Percentiles rank a stretch among this genome's conserved stretches.
Conservation (phyloP, 2,888 invertebrate genomes). For the Hypomecis atomaria region DNA sequence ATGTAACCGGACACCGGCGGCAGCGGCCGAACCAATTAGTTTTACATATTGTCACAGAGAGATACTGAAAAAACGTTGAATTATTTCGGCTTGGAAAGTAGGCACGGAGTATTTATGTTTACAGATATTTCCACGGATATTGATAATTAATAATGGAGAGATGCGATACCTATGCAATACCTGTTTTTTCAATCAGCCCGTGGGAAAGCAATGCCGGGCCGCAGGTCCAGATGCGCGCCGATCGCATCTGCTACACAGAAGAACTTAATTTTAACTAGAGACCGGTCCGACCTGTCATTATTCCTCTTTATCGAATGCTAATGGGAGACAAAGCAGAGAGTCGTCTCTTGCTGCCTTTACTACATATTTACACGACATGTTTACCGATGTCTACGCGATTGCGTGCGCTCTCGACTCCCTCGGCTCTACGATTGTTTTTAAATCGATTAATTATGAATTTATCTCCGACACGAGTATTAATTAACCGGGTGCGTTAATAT, state of each 20-base stretch:
- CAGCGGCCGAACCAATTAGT: constrained; percentile 54
- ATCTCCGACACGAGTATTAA: constrained; percentile 29
- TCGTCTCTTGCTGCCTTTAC: constrained; percentile 50
- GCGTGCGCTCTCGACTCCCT: constrained; percentile 39
- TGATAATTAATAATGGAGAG: constrained; percentile 62
- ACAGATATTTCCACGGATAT: constrained; percentile 55
- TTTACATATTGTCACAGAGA: constrained; percentile 47
- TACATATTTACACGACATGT: constrained; percentile 60
- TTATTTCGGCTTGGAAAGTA: constrained; percentile 25
- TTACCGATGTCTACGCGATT: constrained; percentile 46
- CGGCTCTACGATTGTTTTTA: constrained; percentile 36
- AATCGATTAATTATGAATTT: constrained; percentile 24
- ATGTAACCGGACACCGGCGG: constrained; percentile 45
- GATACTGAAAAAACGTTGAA: constrained; percentile 21
- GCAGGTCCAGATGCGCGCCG: constrained; percentile 54
- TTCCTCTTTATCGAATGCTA: constrained; percentile 53
- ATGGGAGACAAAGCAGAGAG: constrained; percentile 30
- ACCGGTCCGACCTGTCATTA: constrained; percentile 65
- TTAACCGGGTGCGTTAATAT: constrained; percentile 26
- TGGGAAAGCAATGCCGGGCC: constrained; percentile 72
- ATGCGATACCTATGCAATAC: constrained; percentile 56
- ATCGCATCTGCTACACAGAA: constrained; percentile 65
- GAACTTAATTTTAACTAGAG: constrained; percentile 65
- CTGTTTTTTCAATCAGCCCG: constrained; percentile 65
- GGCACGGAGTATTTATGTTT: constrained; percentile 18